These are phyloP conservation scores for Vimba vimba DNA, from an alignment of 2,113 vertebrate genomes.

Conservation along the genomic window DNA sequence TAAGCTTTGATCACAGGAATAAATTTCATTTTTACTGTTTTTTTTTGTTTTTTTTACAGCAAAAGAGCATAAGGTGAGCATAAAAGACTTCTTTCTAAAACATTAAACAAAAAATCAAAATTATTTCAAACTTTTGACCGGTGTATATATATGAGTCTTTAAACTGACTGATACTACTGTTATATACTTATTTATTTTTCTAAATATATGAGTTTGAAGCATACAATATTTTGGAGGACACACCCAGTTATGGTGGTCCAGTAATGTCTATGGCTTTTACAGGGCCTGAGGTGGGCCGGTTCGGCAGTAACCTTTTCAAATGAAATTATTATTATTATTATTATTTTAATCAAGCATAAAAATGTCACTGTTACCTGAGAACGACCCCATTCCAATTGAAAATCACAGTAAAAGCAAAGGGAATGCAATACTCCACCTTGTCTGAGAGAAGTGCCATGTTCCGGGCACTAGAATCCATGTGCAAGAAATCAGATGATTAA, in stretches of 20 bases:
- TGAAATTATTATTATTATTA: neutral
- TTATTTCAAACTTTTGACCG: too few relatives aligned
- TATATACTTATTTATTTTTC: neutral
- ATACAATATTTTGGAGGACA: neutral
- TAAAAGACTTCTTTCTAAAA: too few relatives aligned
- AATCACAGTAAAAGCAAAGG: neutral
- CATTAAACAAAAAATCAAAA: too few relatives aligned
- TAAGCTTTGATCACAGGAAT: neutral
- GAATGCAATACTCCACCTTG: slow-evolving; percentile 24
- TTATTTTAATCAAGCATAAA: neutral
- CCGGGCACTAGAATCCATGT: neutral
- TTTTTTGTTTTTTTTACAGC: too few relatives aligned
- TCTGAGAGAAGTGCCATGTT: slow-evolving; percentile 45
- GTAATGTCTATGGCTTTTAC: too few relatives aligned
- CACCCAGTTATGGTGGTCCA: neutral
- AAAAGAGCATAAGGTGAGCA: too few relatives aligned
- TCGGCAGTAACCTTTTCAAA: neutral
- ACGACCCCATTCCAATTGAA: neutral
- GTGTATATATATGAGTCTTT: neutral
- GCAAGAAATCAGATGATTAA: neutral
- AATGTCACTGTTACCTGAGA: neutral
- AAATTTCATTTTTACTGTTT: rapidly evolving
- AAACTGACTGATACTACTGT: neutral
- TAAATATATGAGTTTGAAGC: neutral
- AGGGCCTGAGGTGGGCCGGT: neutral